Conservation (phyloP, 2,113 vertebrate genomes). For the Hassar affinis region DNA sequence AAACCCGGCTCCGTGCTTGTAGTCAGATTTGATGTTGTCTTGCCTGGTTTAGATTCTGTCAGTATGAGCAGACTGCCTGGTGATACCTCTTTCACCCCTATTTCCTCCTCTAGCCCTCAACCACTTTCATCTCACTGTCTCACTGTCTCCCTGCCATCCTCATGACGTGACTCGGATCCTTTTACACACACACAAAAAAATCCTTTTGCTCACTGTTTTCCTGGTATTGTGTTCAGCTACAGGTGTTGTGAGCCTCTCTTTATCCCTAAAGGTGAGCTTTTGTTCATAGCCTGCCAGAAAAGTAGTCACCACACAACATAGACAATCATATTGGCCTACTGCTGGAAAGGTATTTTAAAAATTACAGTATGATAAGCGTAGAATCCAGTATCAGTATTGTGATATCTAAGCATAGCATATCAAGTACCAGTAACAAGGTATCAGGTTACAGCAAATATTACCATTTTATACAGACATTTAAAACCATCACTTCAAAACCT, state of each 20-base stretch:
- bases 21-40: conserved; percentile 59
- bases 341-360: too few species aligned
- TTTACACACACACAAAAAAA: conserved; percentile 60
- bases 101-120: conserved; percentile 66
- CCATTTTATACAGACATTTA: not conserved
- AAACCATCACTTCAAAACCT: not conserved
- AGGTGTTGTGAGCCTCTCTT: conserved; percentile 69
- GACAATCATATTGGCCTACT: conserved; percentile 52
- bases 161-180: conserved; percentile 77
- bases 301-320: conserved; percentile 64
- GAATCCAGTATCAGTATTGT: not conserved
- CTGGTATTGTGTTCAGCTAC: conserved; percentile 71
- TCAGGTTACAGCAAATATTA: not conserved
- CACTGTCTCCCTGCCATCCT: too few species aligned
- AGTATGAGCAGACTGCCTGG: conserved; percentile 62
- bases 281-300: conserved; percentile 63
- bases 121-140: conserved; percentile 70
- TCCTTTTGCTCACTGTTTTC: conserved; percentile 69
- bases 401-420: not conserved
- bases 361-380: not conserved
- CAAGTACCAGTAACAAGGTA: not conserved
- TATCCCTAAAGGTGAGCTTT: conserved; percentile 7
- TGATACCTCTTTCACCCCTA: conserved; percentile 68
- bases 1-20: conserved; percentile 51
- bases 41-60: conserved; percentile 73